Base-by-base conservation (phyloP, 2,113 vertebrate genomes). In the Thamnophis sirtalis region DNA sequence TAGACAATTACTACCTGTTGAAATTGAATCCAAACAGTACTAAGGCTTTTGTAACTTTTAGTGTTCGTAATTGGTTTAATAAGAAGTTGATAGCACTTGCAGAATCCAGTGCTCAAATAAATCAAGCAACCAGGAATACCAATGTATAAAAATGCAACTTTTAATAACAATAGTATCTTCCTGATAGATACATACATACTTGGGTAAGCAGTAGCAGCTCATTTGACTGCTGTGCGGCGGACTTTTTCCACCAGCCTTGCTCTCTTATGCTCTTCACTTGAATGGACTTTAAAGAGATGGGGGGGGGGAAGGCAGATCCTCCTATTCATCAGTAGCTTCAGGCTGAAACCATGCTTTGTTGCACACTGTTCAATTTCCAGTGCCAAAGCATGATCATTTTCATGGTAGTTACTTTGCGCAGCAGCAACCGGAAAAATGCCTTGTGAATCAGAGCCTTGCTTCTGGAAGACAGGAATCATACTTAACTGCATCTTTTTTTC, bases 171-270 rank as follows among this genome's bases (percentile, higher is more conserved):
- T 49, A 7, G 26, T 43, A 68, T 50, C 51, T 51, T 68, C 53
- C 63, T 56, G 33, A 88, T 88, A 88, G 56, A 21, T 21, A 38
- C 4, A 9, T 22, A 21, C 94, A 92, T 96, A 60, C 58, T 60
- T 60, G 94, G 91, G 90, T 95, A 95, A 95, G 95, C 80, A 93
- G 92, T 86, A 91, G 93, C 88, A 94, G 96, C 94, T 43, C 19
- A 54, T 26, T 92, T 97, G 89, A 92, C 92, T 95, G 43, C 90
- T 91, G n/a, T 55, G 28, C 9, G 92, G 87, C 80, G 94, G 95
- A 68, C 88, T 88, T 49, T 93, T 89, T 92, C 91, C 91, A 91
- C 90, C 38, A 89, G 55, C 55, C 84, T 94, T 73, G 86, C 95
- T 93, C 92, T 94, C 89, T 55, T 80, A 92, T 94, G 92, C 86